Base-by-base conservation (phyloP, 2,113 vertebrate species). In the Muscicapa adusta region DNA sequence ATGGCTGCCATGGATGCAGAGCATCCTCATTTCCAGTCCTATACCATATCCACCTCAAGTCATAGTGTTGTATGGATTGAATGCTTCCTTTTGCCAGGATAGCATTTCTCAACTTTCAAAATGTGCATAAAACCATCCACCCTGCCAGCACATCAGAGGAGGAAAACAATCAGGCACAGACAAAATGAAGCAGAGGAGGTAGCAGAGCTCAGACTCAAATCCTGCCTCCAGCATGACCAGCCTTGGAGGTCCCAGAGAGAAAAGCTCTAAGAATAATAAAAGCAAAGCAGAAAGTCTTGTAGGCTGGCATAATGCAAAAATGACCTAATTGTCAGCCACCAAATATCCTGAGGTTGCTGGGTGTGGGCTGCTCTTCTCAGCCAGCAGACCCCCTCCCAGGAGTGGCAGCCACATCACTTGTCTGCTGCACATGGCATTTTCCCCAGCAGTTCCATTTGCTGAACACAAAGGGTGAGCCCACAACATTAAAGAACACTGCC, bases 401-500 rank as follows among this genome's bases (percentile, higher is more conserved):
- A 91, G 65, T 14, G 36, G 80, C 76, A 95, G 94, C 76, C 89
- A 67, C 76, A 81, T 82, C 86, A 53, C 74, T 82, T 82, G 73
- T 79, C 74, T 89, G 61, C 40, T 47, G 73, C 84, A 96, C 53
- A 18, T 65, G 85, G 87, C 88, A 29, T 88, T 85, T 83, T 88
- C 87, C 85, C 67, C 28, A 2, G 60, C 58, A 96, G 89, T 54
- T 78, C 58, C 18, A 0, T 91, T 54, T 88, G 51, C 60, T 70
- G 71, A 85, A 54, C 47, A 77, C 74, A 91, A 94, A 86, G 62
- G 81, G 33, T 1, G 0, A 93, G 81, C 34, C 81, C 63, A 19
- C 74, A 88, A 79, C 93, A 91, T 91, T 83, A 89, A 96, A 96
- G 81, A 70, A 61, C 75, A 60, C 12, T 62, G 84, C 77, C 28